These are phyloP conservation scores for Heteronetta atricapilla DNA, from an alignment of 2,113 vertebrate species.

Conservation along the genomic window DNA sequence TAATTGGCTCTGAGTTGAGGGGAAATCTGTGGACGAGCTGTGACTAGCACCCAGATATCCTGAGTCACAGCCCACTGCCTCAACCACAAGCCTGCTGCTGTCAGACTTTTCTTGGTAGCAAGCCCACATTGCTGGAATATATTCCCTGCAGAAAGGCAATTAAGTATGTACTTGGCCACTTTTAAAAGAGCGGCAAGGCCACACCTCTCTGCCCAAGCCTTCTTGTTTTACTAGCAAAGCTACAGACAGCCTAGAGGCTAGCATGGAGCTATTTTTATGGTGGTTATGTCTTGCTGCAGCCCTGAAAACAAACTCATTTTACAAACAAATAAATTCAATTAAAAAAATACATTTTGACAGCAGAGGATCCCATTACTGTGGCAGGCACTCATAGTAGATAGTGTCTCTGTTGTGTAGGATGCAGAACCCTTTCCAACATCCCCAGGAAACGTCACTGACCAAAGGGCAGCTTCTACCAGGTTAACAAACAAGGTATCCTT, in stretches of 20 bases:
- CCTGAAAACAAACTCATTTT: not conserved
- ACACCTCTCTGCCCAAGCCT: slow-evolving; percentile 22
- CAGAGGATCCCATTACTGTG: not conserved
- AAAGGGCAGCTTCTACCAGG: not conserved
- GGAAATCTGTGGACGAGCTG: slow-evolving; percentile 8
- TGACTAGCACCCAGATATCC: slow-evolving; percentile 42
- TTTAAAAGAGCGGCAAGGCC: slow-evolving; percentile 37
- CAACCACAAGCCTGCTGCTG: slow-evolving; percentile 14
- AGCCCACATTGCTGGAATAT: slow-evolving; percentile 57
- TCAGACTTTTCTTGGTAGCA: slow-evolving; percentile 45
- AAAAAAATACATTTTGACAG: not conserved
- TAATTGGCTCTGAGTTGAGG: not conserved
- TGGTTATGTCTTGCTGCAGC: not conserved
- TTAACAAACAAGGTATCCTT: not conserved
- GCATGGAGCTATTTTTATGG: slow-evolving; percentile 8
- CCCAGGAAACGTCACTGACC: not conserved
- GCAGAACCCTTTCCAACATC: not conserved
- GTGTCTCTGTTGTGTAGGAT: not conserved
- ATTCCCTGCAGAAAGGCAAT: slow-evolving; percentile 63
- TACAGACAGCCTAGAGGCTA: not conserved
- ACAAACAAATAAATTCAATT: not conserved
- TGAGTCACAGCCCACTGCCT: slow-evolving; percentile 30
- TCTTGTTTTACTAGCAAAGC: slow-evolving; percentile 46
- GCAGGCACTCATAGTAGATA: fast-evolving
- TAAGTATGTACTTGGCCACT: slow-evolving; percentile 46